phyloP scores from a whole-genome alignment of 2,113 vertebrate genomes.

The Podarcis raffonei region DNA sequence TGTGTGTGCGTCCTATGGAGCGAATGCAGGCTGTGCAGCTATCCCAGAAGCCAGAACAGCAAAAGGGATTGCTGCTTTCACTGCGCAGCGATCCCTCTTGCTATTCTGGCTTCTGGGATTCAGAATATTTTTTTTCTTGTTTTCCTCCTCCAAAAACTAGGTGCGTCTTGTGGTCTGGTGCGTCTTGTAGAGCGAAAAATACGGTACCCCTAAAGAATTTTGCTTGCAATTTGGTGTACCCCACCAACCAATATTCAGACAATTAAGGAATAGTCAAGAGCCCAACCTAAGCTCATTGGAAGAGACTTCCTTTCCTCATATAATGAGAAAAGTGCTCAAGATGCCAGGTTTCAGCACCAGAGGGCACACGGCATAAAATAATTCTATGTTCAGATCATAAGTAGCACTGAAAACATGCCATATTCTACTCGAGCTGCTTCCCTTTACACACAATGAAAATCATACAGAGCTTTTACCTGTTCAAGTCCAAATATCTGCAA shows the following conservation, averaged over 20 bases:
- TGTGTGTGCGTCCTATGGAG: too few species aligned
- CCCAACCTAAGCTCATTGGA: neutral
- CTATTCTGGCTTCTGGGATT: too few species aligned
- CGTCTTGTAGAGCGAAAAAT: too few species aligned
- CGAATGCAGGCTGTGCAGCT: too few species aligned
- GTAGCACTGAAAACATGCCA: neutral
- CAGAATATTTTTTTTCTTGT: too few species aligned
- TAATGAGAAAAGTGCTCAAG: neutral
- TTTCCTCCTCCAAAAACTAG: too few species aligned
- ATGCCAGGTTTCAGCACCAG: neutral
- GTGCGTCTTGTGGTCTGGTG: too few species aligned
- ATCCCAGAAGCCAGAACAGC: too few species aligned
- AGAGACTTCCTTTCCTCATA: neutral
- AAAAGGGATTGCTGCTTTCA: too few species aligned
- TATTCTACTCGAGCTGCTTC: neutral
- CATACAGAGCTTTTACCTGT: constrained; percentile 61
- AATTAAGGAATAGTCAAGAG: neutral
- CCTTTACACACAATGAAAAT: neutral
- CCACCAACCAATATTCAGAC: neutral
- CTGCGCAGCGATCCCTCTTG: too few species aligned
- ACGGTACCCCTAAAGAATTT: neutral
- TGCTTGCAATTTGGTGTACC: neutral
- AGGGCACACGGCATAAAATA: neutral
- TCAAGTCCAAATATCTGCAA: constrained; percentile 49
- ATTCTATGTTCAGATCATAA: neutral